Percentiles rank a stretch among this genome's conserved stretches.
Conservation (phyloP, 2,888 invertebrate genomes). For the Crocallis elinguaria region DNA sequence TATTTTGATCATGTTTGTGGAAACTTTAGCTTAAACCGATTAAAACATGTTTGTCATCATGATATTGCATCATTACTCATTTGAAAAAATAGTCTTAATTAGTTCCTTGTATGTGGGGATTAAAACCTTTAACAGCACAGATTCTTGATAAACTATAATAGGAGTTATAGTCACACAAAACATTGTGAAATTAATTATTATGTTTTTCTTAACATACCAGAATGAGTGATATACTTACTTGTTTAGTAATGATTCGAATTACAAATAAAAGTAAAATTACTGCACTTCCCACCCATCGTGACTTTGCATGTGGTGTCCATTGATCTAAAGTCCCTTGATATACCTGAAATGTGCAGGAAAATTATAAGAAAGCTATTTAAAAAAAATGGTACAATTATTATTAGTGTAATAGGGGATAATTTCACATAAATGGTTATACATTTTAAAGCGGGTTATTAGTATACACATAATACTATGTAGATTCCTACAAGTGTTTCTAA, state of each 20-base stretch:
- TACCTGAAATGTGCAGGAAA: constrained; percentile 74
- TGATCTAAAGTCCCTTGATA: constrained; percentile 94
- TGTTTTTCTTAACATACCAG: too few species aligned
- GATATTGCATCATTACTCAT: too few species aligned
- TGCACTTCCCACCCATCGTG: constrained; percentile 92
- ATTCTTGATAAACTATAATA: too few species aligned
- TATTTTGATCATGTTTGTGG: too few species aligned
- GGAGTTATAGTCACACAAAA: too few species aligned
- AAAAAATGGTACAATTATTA: constrained; percentile 4
- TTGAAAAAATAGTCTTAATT: too few species aligned
- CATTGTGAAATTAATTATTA: too few species aligned
- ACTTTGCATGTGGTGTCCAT: constrained; percentile 92
- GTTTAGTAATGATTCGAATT: constrained; percentile 91
- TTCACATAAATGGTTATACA: not conserved
- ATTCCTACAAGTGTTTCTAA: not conserved
- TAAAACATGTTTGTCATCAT: too few species aligned
- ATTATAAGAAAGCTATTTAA: not conserved
- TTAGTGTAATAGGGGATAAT: not conserved
- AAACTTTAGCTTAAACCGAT: too few species aligned
- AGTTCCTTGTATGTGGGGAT: too few species aligned
- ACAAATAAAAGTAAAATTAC: constrained; percentile 90
- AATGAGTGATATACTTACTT: constrained; percentile 84
- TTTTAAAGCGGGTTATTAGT: not conserved
- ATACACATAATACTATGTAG: not conserved
- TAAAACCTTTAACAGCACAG: too few species aligned